These are phyloP conservation scores for Sylvicola cinctus DNA, from an alignment of 2,888 invertebrate genomes.

Conservation along the genomic window DNA sequence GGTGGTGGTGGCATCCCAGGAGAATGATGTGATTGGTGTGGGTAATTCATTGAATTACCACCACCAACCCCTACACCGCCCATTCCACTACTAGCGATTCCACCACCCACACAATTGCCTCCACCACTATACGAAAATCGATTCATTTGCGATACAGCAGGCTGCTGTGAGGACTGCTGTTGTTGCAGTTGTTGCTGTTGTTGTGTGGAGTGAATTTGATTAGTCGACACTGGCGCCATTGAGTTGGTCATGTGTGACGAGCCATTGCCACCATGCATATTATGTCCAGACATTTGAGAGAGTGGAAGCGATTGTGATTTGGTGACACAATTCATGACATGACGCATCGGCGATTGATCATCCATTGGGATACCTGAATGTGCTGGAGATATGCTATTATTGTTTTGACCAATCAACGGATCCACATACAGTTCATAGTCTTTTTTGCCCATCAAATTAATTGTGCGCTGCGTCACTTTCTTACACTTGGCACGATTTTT, in stretches of 20 bases:
- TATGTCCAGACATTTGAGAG: background rate
- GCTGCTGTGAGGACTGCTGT: slow-evolving; percentile 1
- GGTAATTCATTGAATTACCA: too few relatives aligned
- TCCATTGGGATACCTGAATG: slow-evolving; percentile 11
- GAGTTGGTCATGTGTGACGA: background rate
- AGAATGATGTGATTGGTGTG: too few relatives aligned
- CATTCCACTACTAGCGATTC: too few relatives aligned
- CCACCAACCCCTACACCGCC: too few relatives aligned
- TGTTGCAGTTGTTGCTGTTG: slow-evolving; percentile 1
- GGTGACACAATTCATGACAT: background rate
- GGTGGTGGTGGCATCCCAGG: background rate
- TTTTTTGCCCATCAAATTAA: too few relatives aligned
- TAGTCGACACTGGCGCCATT: too few relatives aligned
- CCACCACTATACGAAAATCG: too few relatives aligned
- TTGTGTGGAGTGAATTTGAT: background rate
- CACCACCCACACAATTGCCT: too few relatives aligned
- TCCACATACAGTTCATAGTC: too few relatives aligned
- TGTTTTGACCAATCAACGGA: too few relatives aligned
- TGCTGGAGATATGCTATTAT: slow-evolving; percentile 4
- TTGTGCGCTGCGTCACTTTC: slow-evolving; percentile 27
- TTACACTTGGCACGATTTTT: slow-evolving; percentile 48
- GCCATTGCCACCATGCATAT: background rate
- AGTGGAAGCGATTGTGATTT: background rate
- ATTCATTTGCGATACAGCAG: background rate
- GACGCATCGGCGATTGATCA: slow-evolving; percentile 18